Conservation (phyloP, 1,140 invertebrate genomes). For the Pygmarrhopalites habei region DNA sequence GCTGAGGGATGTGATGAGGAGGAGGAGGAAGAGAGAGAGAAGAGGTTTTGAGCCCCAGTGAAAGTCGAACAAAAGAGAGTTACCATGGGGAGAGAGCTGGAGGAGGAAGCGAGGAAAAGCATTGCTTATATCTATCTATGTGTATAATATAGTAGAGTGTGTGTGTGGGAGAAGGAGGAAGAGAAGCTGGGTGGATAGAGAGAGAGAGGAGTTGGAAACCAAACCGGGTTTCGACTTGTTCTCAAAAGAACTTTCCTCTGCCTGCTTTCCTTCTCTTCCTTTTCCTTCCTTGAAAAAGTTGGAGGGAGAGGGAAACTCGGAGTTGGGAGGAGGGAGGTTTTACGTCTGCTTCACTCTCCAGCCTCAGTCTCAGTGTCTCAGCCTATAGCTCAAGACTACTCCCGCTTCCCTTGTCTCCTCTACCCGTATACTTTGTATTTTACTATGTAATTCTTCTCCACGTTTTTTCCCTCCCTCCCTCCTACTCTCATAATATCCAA, state of each 20-base stretch:
- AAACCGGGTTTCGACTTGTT: background rate
- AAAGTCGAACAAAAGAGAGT: slow-evolving; percentile 11
- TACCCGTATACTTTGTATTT: no score
- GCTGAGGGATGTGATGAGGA: background rate
- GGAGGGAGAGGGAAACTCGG: background rate
- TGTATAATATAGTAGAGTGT: background rate
- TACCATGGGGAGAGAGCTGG: slow-evolving; percentile 10
- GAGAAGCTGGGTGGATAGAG: background rate
- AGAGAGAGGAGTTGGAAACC: background rate
- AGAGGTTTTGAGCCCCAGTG: slow-evolving; percentile 1
- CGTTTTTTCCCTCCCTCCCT: background rate
- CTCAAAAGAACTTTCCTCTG: background rate
- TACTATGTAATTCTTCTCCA: no score
- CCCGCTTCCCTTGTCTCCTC: background rate
- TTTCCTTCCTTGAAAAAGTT: background rate
- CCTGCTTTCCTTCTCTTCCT: background rate
- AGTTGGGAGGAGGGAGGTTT: background rate
- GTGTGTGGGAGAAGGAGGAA: background rate
- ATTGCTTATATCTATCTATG: background rate
- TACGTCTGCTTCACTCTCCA: background rate
- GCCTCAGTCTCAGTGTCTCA: background rate
- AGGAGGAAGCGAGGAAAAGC: background rate
- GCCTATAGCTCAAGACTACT: background rate
- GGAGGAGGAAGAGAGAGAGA: no score
- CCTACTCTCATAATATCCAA: background rate